Percentiles rank a stretch among this genome's conserved stretches.
Evolutionary conservation across 1,140 invertebrate genomes (phyloP).

Genomic region (Augochlora pura): DNA sequence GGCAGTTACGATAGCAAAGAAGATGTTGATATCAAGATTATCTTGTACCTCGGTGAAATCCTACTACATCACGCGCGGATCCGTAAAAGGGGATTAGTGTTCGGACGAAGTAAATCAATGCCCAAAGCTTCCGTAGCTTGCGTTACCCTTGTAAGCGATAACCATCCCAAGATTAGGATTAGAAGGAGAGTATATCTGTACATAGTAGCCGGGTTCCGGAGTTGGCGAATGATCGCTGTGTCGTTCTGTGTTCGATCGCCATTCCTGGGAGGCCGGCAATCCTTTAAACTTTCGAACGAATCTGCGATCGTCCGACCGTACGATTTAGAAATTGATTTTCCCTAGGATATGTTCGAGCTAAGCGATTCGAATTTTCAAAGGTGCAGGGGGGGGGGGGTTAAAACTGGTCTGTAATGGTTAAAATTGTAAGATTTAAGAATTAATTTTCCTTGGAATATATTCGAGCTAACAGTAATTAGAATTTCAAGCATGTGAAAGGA

Average conservation of each 20-base stretch:
- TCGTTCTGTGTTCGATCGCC: not conserved
- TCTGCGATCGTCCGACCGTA: too few relatives aligned
- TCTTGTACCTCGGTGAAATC: not conserved
- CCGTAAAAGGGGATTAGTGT: slow-evolving; percentile 3
- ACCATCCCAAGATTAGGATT: not conserved
- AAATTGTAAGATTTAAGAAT: too few relatives aligned
- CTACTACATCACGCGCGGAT: not conserved
- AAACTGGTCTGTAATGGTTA: too few relatives aligned
- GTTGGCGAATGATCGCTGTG: not conserved
- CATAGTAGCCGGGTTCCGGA: not conserved
- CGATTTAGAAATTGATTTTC: too few relatives aligned
- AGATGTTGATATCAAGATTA: not conserved
- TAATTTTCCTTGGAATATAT: too few relatives aligned
- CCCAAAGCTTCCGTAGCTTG: not conserved
- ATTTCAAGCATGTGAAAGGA: too few relatives aligned
- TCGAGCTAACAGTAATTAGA: too few relatives aligned
- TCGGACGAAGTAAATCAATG: not conserved
- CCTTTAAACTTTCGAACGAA: not conserved
- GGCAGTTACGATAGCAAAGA: too few relatives aligned
- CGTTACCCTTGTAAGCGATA: slow-evolving; percentile 4
- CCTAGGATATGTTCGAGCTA: too few relatives aligned
- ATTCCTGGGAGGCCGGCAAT: not conserved
- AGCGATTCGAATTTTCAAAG: too few relatives aligned
- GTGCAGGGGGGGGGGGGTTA: too few relatives aligned
- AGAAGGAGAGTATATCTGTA: not conserved